Percentiles rank a stretch among this genome's conserved stretches.
Conservation (phyloP, 2,797 vertebrate genomes). For the Chaenodraco wilsoni region DNA sequence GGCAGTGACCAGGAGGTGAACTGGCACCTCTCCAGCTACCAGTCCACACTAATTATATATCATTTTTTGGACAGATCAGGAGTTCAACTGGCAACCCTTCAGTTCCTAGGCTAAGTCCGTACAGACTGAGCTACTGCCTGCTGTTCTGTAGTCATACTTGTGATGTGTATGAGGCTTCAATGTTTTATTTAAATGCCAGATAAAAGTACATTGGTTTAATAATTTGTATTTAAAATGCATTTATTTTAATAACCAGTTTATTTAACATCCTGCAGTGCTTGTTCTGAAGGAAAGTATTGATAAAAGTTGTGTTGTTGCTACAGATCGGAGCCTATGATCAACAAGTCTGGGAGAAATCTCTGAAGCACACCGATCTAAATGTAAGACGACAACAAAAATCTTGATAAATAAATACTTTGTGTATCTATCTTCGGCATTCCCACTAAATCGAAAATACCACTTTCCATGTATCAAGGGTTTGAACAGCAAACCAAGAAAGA, state of each 20-base stretch:
- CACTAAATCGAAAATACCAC: background rate
- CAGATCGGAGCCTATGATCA: slow-evolving; percentile 97
- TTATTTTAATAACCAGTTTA: too few relatives aligned
- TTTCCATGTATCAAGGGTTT: slow-evolving; percentile 83
- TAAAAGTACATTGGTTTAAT: background rate
- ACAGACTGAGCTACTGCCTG: too few relatives aligned
- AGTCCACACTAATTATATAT: too few relatives aligned
- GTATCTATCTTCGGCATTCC: background rate
- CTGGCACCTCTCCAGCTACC: too few relatives aligned
- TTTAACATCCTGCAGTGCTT: background rate
- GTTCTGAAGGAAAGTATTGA: background rate
- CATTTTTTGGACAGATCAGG: too few relatives aligned
- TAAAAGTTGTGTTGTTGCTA: slow-evolving; percentile 51
- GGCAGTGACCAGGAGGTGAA: too few relatives aligned
- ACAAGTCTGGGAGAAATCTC: slow-evolving; percentile 95
- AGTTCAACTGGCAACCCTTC: too few relatives aligned
- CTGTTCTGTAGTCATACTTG: too few relatives aligned
- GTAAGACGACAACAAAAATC: slow-evolving; percentile 73
- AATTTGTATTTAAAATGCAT: background rate
- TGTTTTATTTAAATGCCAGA: background rate
- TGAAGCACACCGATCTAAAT: slow-evolving; percentile 90
- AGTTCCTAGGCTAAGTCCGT: too few relatives aligned
- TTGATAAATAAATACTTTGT: background rate
- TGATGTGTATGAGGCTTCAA: background rate
- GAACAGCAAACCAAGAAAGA: slow-evolving; percentile 96